phyloP scores from a whole-genome alignment of 2,113 vertebrate genomes.

The Motacilla tschutschensis region DNA sequence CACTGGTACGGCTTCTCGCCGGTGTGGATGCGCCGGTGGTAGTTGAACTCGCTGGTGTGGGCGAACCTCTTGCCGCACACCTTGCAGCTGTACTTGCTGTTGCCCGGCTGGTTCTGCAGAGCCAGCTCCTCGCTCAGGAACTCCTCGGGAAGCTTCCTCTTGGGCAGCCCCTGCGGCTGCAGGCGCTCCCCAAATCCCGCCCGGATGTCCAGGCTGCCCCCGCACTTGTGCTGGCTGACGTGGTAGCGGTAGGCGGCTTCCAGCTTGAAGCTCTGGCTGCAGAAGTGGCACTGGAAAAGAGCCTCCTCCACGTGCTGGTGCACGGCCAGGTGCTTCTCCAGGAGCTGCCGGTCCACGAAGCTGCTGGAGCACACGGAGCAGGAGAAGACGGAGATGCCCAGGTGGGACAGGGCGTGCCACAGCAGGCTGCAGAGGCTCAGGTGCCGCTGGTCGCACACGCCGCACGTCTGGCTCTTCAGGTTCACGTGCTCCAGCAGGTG shows the following conservation, averaged over 20 bases:
- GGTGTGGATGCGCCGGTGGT: slow-evolving; percentile 94
- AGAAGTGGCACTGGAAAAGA: slow-evolving; percentile 78
- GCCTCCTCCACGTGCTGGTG: slow-evolving; percentile 81
- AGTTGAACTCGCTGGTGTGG: slow-evolving; percentile 97
- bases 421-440: slow-evolving; percentile 87
- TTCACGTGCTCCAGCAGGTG: slow-evolving; percentile 88
- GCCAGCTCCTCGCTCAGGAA: slow-evolving; percentile 63
- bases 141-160: slow-evolving; percentile 73
- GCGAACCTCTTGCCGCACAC: slow-evolving; percentile 94
- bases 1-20: slow-evolving; percentile 98
- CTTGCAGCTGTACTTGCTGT: slow-evolving; percentile 92
- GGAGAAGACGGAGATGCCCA: slow-evolving; percentile 85
- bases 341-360: slow-evolving; percentile 86
- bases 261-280: slow-evolving; percentile 78
- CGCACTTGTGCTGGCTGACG: slow-evolving; percentile 84
- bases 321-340: slow-evolving; percentile 86
- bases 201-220: slow-evolving; percentile 64
- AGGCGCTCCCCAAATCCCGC: slow-evolving; percentile 50
- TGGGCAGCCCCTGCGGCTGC: slow-evolving; percentile 59
- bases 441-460: slow-evolving; percentile 84
- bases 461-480: slow-evolving; percentile 83
- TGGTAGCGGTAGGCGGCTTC: slow-evolving; percentile 87
- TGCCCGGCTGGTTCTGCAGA: slow-evolving; percentile 63
- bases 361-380: slow-evolving; percentile 88
- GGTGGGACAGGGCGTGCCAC: slow-evolving; percentile 89